Evolutionary conservation across 2,888 invertebrate genomes (phyloP).

Genomic region (Tethea ocularis): DNA sequence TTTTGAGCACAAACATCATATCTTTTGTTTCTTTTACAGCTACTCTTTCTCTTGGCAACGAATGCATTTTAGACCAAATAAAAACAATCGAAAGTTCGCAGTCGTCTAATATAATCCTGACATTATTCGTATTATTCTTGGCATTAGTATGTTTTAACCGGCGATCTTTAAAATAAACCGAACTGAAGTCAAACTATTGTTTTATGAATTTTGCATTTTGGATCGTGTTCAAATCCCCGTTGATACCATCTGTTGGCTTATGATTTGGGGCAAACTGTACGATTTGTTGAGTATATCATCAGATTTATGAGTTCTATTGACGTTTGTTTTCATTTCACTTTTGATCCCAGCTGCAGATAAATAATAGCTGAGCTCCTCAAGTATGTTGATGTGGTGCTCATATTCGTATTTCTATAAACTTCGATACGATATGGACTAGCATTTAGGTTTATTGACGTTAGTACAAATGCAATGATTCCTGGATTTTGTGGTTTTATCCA

Average conservation of each 20-base stretch:
- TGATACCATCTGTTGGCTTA: constrained; percentile 19
- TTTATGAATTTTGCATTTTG: constrained; percentile 24
- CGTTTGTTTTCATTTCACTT: constrained; percentile 5
- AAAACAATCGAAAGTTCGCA: background rate
- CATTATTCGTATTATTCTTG: constrained; percentile 36
- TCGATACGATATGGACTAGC: background rate
- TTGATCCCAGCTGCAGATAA: background rate
- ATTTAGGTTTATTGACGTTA: background rate
- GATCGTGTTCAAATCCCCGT: constrained; percentile 34
- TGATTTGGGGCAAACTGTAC: background rate
- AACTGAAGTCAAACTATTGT: constrained; percentile 31
- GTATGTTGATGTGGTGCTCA: background rate
- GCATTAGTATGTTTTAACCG: constrained; percentile 37
- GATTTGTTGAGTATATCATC: background rate
- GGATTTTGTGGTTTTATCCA: background rate
- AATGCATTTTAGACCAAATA: background rate
- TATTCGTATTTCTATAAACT: background rate
- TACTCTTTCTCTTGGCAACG: background rate
- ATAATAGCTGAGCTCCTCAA: background rate
- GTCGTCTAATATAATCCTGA: background rate
- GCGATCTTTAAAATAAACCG: constrained; percentile 24
- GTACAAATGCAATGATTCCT: background rate
- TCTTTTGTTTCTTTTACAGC: background rate
- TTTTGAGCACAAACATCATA: background rate
- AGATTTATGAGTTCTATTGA: background rate